These are phyloP conservation scores for Tragulus kanchil DNA, from an alignment of 2,113 vertebrate genomes.

Conservation along the genomic window DNA sequence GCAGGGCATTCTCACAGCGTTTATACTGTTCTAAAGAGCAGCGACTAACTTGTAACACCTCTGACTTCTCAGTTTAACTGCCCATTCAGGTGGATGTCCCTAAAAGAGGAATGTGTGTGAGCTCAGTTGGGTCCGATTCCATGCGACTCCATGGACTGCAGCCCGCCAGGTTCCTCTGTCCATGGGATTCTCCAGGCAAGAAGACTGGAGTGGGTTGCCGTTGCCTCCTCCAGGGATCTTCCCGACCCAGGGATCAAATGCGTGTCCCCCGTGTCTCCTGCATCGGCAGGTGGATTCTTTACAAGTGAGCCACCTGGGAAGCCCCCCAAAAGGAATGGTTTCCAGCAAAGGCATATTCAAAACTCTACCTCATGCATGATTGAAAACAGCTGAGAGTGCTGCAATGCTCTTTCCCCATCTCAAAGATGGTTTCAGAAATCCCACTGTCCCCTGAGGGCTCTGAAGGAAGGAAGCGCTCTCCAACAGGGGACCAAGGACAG, in stretches of 20 bases:
- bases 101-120: background rate
- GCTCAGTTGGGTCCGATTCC: background rate
- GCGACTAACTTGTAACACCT: background rate
- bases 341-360: background rate
- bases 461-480: background rate
- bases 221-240: background rate
- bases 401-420: background rate
- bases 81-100: background rate
- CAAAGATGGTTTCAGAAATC: background rate
- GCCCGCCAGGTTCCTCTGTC: background rate
- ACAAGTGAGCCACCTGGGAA: background rate
- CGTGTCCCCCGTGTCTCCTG: background rate
- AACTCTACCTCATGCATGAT: background rate
- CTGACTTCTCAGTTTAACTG: background rate
- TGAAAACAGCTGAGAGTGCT: background rate
- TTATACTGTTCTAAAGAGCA: background rate
- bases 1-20: background rate
- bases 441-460: background rate
- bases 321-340: background rate
- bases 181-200: background rate
- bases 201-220: background rate
- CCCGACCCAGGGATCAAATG: background rate
- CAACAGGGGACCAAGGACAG: background rate
- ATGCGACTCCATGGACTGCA: background rate
- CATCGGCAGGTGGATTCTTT: background rate